Base-by-base conservation (phyloP, 2,797 vertebrate genomes). In the Cossypha heuglini region DNA sequence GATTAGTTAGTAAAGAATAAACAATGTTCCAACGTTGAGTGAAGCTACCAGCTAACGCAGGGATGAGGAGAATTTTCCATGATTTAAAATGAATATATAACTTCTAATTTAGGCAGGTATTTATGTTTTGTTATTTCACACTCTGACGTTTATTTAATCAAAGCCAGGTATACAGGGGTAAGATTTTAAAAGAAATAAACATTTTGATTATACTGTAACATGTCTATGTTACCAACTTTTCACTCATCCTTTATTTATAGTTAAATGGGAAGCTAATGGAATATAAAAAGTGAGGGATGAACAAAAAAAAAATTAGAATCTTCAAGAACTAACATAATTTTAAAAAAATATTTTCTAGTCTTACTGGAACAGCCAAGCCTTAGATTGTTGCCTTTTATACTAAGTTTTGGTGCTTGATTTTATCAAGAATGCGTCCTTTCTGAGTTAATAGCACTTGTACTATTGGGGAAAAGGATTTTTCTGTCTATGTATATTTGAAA, bases 1-100 rank as follows among this genome's bases (percentile, higher is more conserved):
- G 96, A 97, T 97, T 96, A 97, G 96, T 96, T 97, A 96, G 91
- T 97, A 96, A 97, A 98, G 97, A 97, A 98, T 97, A 98, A 98
- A 97, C 97, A 97, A 84, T 92, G 96, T 97, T 97, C 66, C 78
- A 97, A 92, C 58, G 92, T 67, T 91, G 97, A 97, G 97, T 90
- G 94, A 58, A 95, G 96, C 97, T 98, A 97, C 97, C 87, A 96
- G 96, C 97, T 97, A 97, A 96, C 42, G 5, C 57, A 78, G 84
- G 37, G 64, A 84, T 93, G 92, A 91, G 89, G 93, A 97, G 88
- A 96, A 90, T 97, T 97, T 97, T 97, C 96, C 97, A 78, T 88
- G 37, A 87, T 96, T 98, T 97, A 92, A 97, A 96, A 94, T 45
- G 72, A 94, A 95, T 94, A 61, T 83, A 64, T 95, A 96, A 87